Percentiles rank a stretch among this genome's conserved stretches.
Evolutionary conservation across 2,113 vertebrate genomes (phyloP).

Genomic region (Pteruthius melanotis): DNA sequence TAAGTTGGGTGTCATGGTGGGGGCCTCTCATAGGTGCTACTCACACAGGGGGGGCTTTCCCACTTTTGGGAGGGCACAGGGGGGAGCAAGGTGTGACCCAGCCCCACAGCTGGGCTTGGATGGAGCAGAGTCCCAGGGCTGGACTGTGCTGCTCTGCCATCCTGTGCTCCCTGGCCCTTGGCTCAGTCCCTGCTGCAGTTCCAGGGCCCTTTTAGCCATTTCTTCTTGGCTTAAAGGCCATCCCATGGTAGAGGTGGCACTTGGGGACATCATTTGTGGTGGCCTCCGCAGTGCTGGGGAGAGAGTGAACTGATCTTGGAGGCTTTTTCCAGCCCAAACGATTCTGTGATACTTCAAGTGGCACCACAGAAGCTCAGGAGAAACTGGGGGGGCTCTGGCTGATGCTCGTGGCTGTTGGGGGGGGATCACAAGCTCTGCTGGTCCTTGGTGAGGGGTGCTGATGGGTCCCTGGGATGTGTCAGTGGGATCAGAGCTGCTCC

Average conservation of each 20-base stretch:
- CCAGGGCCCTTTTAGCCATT: accelerated
- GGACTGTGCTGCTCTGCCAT: neutral
- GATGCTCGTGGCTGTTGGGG: accelerated
- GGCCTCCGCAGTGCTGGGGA: neutral
- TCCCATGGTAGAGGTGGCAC: neutral
- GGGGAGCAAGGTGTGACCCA: neutral
- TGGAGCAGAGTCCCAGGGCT: neutral
- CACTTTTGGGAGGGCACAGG: accelerated
- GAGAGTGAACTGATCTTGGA: neutral
- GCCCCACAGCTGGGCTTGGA: neutral
- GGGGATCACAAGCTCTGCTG: neutral
- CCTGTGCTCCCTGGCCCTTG: too few species aligned
- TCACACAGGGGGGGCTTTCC: accelerated
- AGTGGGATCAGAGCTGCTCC: accelerated
- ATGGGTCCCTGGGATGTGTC: accelerated
- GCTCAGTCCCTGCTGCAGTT: neutral
- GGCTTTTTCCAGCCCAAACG: neutral
- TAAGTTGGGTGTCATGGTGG: accelerated
- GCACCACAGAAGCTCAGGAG: accelerated
- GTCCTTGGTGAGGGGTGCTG: accelerated
- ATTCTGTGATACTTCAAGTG: neutral
- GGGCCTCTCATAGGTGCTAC: neutral
- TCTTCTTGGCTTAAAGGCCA: neutral
- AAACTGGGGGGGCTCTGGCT: accelerated
- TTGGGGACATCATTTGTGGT: neutral